Evolutionary conservation across 1,140 invertebrate genomes (phyloP).

Genomic region (Drosophila pandora): DNA sequence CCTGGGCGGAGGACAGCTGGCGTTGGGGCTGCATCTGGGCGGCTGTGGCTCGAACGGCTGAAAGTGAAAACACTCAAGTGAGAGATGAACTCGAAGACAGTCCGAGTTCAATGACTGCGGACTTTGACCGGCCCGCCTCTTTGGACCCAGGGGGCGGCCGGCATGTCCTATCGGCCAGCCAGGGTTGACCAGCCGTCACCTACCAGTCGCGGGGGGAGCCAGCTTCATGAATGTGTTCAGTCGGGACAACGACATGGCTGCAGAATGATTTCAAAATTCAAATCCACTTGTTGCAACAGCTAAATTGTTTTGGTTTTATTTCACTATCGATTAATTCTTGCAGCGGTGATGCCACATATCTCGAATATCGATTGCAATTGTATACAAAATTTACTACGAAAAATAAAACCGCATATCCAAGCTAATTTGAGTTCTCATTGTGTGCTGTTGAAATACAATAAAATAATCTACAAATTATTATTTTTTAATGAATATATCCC

Average conservation of each 20-base stretch:
- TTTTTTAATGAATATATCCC: too few species aligned
- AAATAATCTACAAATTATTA: too few species aligned
- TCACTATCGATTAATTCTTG: constrained; percentile 3
- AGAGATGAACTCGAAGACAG: neutral
- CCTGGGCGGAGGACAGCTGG: constrained; percentile 32
- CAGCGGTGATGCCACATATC: constrained; percentile 1
- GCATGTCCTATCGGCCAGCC: neutral
- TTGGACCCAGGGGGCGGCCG: constrained; percentile 1
- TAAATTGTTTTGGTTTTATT: constrained; percentile 1
- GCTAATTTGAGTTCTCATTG: too few species aligned
- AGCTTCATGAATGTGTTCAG: constrained; percentile 17
- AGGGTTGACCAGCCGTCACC: constrained; percentile 1
- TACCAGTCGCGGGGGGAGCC: constrained; percentile 17
- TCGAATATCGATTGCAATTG: too few species aligned
- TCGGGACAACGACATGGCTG: constrained; percentile 26
- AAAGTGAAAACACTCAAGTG: neutral
- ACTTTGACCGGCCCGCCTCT: constrained; percentile 29
- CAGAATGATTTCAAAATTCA: neutral
- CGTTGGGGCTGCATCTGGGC: constrained; percentile 32
- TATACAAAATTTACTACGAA: too few species aligned
- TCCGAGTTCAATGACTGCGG: constrained; percentile 6
- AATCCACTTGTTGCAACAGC: constrained; percentile 29
- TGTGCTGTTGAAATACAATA: too few species aligned
- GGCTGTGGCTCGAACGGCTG: constrained; percentile 13
- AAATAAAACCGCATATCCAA: too few species aligned